Base-by-base conservation (phyloP, 2,113 vertebrate species). In the Excalfactoria chinensis region DNA sequence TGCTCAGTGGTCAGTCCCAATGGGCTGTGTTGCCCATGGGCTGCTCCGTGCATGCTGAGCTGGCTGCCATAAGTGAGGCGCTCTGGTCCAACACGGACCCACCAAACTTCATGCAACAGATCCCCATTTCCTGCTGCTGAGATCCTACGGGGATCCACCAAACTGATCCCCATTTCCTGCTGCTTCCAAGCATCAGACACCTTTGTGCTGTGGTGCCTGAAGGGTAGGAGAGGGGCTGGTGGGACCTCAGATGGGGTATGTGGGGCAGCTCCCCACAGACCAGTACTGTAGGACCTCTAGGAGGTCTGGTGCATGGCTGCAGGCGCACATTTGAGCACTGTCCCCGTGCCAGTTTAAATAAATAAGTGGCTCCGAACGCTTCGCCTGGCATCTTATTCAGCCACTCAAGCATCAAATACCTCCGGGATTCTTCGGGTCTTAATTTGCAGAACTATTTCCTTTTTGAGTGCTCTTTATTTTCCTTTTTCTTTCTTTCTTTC, bases 341-440 rank as follows among this genome's bases (percentile, higher is more conserved):
- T 96, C 88, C 91, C 30, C 1, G 34, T 77, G 90, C 67, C 87
- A 95, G 73, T 92, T 96, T 84, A 94, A 97, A 96, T 96, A 95
- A 96, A 95, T 89, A 95, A 95, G 75, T 46, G 64, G 91, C 71
- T 82, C 82, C 5, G 14, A 88, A 75, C 49, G 68, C 80, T 89
- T 93, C 0, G 25, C 85, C 56, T 85, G 93, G 95, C 92, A 91
- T 93, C 73, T 96, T 64, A 70, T 87, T 91, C 85, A 85, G 84
- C 66, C 19, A 0, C 35, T 95, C 76, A 94, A 82, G 80, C 80
- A 94, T 87, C 87, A 93, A 83, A 95, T 96, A 95, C 86, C 91
- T 93, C 80, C 0, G 8, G 75, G 91, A 95, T 95, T 94, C 93
- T 93, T 96, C 70, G 86, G 69, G 60, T 72, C 63, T 94, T 87